Conservation (phyloP, 2,797 vertebrate species). For the Tolypeutes matacus region DNA sequence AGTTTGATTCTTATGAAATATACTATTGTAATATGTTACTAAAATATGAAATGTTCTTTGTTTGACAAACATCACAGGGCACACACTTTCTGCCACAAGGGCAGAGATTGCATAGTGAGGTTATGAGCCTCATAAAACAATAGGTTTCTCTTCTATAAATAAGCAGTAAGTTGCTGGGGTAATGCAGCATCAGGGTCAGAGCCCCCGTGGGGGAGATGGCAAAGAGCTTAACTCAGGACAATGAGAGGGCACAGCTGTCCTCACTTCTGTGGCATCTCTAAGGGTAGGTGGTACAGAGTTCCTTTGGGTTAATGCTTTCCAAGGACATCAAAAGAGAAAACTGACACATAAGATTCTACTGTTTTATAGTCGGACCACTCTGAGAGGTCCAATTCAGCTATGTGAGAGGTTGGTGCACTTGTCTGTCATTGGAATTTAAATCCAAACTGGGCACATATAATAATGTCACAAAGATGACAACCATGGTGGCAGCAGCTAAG, state of each 20-base stretch:
- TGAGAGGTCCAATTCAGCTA: background rate
- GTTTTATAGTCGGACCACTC: constrained; percentile 16
- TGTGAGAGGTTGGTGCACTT: background rate
- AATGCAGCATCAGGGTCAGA: background rate
- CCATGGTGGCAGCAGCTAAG: background rate
- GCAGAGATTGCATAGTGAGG: background rate
- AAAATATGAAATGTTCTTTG: background rate
- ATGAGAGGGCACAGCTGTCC: background rate
- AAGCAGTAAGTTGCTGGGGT: background rate
- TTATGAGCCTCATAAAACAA: background rate
- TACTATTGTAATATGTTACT: background rate
- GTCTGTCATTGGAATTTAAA: background rate
- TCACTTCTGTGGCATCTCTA: background rate
- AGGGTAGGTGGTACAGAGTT: background rate
- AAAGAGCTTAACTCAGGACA: background rate
- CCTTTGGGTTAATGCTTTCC: background rate
- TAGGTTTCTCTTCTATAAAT: background rate
- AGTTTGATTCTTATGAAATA: background rate
- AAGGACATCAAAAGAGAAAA: background rate
- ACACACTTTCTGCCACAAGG: background rate
- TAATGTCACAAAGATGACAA: background rate
- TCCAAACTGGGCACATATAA: background rate
- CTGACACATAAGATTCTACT: background rate
- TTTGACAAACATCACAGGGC: constrained; percentile 20
- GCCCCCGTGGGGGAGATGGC: background rate